Evolutionary conservation across 1,140 invertebrate genomes (phyloP).

Genomic region (Eriocheir sinensis): DNA sequence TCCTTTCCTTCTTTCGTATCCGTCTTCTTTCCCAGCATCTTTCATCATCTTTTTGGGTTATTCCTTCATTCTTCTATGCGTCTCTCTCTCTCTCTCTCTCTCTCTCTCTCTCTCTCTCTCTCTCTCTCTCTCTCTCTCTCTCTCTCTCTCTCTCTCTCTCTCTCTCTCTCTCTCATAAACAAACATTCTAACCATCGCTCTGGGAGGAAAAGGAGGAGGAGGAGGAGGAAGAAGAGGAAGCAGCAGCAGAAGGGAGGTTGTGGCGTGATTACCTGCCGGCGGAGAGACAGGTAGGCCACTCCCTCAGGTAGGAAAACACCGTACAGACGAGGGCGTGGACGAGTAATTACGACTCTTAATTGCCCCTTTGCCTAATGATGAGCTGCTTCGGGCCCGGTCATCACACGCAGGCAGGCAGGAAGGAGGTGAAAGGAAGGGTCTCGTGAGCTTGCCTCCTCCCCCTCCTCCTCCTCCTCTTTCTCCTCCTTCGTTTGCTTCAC

Average conservation of each 20-base stretch:
- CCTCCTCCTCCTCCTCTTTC: too few relatives aligned
- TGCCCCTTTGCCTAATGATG: not conserved
- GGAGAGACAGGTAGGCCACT: not conserved
- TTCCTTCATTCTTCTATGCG: not conserved
- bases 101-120: not conserved
- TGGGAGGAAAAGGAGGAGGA: too few relatives aligned
- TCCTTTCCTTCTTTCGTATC: not conserved
- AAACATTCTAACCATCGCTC: not conserved
- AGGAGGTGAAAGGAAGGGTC: not conserved
- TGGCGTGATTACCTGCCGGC: not conserved
- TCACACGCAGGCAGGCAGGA: too few relatives aligned
- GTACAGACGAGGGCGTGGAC: not conserved
- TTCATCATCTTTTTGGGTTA: not conserved
- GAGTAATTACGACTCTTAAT: constrained; percentile 17
- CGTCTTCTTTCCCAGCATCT: not conserved
- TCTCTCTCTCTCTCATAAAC: not conserved
- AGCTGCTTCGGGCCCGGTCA: not conserved
- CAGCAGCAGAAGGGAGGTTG: not conserved
- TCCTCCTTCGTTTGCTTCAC: too few relatives aligned
- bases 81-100: not conserved
- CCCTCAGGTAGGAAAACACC: too few relatives aligned
- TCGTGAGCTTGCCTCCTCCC: not conserved
- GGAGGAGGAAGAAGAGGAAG: too few relatives aligned
- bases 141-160: not conserved
- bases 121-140: not conserved